Percentiles rank a stretch among this genome's conserved stretches.
phyloP scores from a whole-genome alignment of 2,888 invertebrate genomes.

The Oxycera nigricornis region DNA sequence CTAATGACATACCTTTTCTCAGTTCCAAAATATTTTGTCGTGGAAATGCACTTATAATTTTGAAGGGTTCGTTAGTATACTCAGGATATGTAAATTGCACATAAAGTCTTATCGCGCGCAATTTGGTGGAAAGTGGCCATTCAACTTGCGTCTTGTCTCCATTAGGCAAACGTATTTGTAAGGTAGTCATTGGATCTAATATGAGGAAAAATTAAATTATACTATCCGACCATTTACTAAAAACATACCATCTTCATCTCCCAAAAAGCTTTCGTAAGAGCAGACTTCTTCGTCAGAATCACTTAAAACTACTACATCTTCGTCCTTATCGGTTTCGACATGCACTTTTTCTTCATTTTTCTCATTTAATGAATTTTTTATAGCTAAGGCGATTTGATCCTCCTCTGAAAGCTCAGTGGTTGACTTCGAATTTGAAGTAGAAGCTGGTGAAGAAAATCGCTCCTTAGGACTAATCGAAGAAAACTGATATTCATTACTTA shows the following conservation, averaged over 20 bases:
- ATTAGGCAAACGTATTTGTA: conserved; percentile 45
- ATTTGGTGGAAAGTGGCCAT: conserved; percentile 59
- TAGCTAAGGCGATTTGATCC: conserved; percentile 59
- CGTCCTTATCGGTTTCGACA: neutral
- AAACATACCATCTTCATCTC: conserved; percentile 40
- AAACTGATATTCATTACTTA: no score
- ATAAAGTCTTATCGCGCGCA: conserved; percentile 56
- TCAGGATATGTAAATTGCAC: conserved; percentile 56
- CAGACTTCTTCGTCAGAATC: conserved; percentile 44
- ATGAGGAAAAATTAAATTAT: neutral
- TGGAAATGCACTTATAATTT: conserved; percentile 60
- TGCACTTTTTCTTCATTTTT: neutral
- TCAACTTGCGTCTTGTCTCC: conserved; percentile 57
- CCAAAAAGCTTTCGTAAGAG: conserved; percentile 35
- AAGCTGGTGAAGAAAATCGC: neutral
- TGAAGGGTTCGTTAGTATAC: conserved; percentile 57
- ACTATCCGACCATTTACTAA: neutral
- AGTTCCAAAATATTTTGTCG: conserved; percentile 56
- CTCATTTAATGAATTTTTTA: conserved; percentile 61
- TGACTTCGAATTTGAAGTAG: neutral
- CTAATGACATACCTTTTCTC: conserved; percentile 56
- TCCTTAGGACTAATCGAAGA: no score
- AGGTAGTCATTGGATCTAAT: conserved; percentile 44
- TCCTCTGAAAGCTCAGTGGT: conserved; percentile 57
- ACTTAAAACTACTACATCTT: neutral